Conservation (phyloP, 2,888 invertebrate genomes). For the Rhorus exstirpatorius region DNA sequence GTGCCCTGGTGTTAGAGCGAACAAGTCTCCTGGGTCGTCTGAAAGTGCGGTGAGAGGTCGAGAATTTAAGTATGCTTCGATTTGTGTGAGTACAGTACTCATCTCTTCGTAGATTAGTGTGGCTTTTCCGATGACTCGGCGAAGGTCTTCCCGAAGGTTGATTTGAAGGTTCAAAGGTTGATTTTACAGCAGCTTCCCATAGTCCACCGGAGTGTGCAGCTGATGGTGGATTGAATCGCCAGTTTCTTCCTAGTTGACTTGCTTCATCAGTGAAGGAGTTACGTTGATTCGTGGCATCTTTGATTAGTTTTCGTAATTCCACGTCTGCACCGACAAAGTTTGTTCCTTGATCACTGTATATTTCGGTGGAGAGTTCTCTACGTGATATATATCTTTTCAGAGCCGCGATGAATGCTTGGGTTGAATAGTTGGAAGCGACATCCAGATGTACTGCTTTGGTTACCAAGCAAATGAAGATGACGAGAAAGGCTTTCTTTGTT, state of each 20-base stretch:
- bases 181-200: conserved; percentile 1
- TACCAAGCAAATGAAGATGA: background rate
- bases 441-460: background rate
- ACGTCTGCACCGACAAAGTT: background rate
- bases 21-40: no score
- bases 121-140: no score
- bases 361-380: no score
- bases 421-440: background rate
- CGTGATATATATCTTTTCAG: background rate
- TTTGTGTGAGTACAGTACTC: no score
- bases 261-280: no score
- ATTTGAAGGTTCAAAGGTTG: background rate
- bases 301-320: background rate
- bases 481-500: background rate
- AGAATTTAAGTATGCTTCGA: no score
- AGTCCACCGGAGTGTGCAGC: background rate
- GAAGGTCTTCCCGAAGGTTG: no score
- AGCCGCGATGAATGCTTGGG: background rate
- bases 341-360: background rate
- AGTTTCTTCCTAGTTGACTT: background rate
- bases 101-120: no score
- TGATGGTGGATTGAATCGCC: background rate
- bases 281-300: background rate
- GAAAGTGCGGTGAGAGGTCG: no score
- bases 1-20: no score